A percentile compares a stretch with the other conserved stretches of the same genome.
These are phyloP conservation scores for Zaprionus davidi DNA, from an alignment of 1,140 invertebrate species.

Conservation along the genomic window DNA sequence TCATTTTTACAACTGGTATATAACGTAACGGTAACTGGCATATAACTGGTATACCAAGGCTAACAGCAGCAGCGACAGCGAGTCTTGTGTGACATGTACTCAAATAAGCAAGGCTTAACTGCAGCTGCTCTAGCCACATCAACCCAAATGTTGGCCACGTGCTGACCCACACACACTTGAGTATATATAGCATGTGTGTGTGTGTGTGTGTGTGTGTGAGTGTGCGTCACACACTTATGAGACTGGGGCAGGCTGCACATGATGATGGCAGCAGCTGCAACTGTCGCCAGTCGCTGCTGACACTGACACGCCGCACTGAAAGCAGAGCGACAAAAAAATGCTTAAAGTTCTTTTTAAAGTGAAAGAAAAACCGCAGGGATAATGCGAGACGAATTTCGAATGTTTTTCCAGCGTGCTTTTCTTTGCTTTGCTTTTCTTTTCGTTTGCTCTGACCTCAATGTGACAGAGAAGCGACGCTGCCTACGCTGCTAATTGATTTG, in stretches of 20 bases:
- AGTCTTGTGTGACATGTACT: constrained; percentile 6
- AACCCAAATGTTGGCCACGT: constrained; percentile 39
- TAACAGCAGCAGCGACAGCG: not conserved
- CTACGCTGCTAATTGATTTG: constrained; percentile 72
- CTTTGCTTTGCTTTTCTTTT: not conserved
- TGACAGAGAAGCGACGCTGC: constrained; percentile 24
- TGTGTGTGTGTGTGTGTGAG: not conserved
- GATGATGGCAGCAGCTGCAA: constrained; percentile 33
- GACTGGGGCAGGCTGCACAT: constrained; percentile 28
- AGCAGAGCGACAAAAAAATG: not conserved
- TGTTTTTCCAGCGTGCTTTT: constrained; percentile 1
- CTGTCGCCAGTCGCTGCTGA: constrained; percentile 45
- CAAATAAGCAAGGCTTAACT: constrained; percentile 7
- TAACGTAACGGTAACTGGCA: constrained; percentile 6
- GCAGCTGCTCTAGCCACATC: constrained; percentile 17
- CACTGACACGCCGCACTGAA: constrained; percentile 28
- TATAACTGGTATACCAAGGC: constrained; percentile 11
- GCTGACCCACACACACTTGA: constrained; percentile 23
- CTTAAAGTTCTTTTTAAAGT: not conserved
- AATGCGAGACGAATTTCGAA: not conserved
- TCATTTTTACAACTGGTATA: not conserved
- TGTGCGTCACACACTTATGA: not conserved
- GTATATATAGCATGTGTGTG: not conserved
- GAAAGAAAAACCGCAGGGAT: not conserved
- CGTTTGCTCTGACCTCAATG: constrained; percentile 15